Evolutionary conservation across 2,113 vertebrate genomes (phyloP).

Genomic region (Etheostoma spectabile): DNA sequence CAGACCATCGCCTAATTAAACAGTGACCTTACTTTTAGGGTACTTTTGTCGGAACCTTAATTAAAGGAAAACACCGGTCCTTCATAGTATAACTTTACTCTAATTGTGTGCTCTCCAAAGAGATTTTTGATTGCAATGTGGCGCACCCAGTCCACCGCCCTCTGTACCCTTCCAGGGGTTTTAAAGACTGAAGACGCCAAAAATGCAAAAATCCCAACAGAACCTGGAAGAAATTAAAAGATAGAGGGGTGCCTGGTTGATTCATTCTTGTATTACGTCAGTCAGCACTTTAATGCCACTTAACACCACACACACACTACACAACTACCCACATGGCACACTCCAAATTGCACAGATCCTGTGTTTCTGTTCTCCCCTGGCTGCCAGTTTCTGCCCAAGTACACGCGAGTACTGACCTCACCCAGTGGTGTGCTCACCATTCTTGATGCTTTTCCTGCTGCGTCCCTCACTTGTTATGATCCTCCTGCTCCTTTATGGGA

Average conservation of each 20-base stretch:
- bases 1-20: constrained; percentile 82
- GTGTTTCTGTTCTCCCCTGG: too few relatives aligned
- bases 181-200: neutral
- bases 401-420: too few relatives aligned
- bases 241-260: neutral
- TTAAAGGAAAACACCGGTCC: constrained; percentile 57
- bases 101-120: too few relatives aligned
- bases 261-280: constrained; percentile 41
- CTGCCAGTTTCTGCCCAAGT: too few relatives aligned
- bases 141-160: neutral
- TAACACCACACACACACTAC: too few relatives aligned
- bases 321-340: too few relatives aligned
- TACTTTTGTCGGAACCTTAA: constrained; percentile 74
- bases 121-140: constrained; percentile 46
- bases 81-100: constrained; percentile 68
- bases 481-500: too few relatives aligned
- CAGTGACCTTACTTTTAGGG: constrained; percentile 78
- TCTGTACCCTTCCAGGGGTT: neutral
- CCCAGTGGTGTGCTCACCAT: too few relatives aligned
- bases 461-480: too few relatives aligned
- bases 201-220: neutral
- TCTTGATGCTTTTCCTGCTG: too few relatives aligned
- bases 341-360: too few relatives aligned
- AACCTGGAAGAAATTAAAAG: neutral
- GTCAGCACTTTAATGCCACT: constrained; percentile 52